Percentiles rank a stretch among this genome's conserved stretches.
Conservation (phyloP, 2,888 invertebrate species). For the Caradrina clavipalpis region DNA sequence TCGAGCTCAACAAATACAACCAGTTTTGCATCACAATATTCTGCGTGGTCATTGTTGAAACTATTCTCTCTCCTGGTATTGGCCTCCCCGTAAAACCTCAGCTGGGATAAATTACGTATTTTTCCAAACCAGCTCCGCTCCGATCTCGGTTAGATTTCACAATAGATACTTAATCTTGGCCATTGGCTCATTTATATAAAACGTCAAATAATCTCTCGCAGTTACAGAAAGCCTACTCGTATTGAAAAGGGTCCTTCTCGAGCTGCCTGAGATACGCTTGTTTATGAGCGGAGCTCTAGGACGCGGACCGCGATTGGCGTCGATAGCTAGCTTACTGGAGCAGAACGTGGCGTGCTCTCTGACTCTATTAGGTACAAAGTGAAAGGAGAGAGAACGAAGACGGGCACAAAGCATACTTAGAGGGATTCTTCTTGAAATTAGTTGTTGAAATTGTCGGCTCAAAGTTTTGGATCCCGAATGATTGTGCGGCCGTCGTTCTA, state of each 20-base stretch:
- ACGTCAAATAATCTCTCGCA: slow-evolving; percentile 70
- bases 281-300: slow-evolving; percentile 52
- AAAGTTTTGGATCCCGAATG: slow-evolving; percentile 55
- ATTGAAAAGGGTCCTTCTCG: slow-evolving; percentile 67
- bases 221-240: slow-evolving; percentile 64
- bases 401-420: slow-evolving; percentile 51
- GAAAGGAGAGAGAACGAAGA: slow-evolving; percentile 60
- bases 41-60: slow-evolving; percentile 49
- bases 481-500: slow-evolving; percentile 42
- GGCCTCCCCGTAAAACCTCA: slow-evolving; percentile 49
- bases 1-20: slow-evolving; percentile 48
- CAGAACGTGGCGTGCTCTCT: slow-evolving; percentile 47
- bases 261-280: slow-evolving; percentile 57
- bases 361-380: slow-evolving; percentile 42
- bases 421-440: slow-evolving; percentile 63
- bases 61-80: slow-evolving; percentile 41
- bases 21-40: slow-evolving; percentile 53
- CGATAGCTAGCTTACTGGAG: slow-evolving; percentile 42
- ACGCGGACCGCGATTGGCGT: slow-evolving; percentile 45
- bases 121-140: slow-evolving; percentile 50
- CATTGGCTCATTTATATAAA: slow-evolving; percentile 71
- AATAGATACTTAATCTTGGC: slow-evolving; percentile 67
- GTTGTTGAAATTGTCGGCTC: slow-evolving; percentile 53
- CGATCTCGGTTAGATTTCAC: slow-evolving; percentile 55
- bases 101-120: slow-evolving; percentile 51